Evolutionary conservation across 2,113 vertebrate genomes (phyloP).

Genomic region (Brachypodius melanocephalos): DNA sequence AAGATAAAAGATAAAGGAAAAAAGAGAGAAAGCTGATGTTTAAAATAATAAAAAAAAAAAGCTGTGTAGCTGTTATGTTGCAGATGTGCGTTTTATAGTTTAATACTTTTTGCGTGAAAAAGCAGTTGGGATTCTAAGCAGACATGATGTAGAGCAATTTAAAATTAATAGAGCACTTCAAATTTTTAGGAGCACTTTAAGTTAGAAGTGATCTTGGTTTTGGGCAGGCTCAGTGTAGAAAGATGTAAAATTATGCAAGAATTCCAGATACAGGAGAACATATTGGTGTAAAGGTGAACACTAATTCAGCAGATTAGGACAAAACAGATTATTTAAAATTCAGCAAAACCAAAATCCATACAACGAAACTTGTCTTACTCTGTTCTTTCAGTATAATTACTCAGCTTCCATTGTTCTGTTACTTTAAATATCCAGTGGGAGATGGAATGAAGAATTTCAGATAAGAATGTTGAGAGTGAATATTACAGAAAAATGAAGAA

Average conservation of each 20-base stretch:
- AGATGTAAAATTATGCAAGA: slow-evolving; percentile 16
- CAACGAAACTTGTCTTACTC: neutral
- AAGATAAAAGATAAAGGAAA: neutral
- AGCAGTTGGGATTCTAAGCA: slow-evolving; percentile 47
- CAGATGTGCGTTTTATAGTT: slow-evolving; percentile 40
- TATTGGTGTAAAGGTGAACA: neutral
- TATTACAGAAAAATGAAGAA: neutral
- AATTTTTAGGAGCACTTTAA: slow-evolving; percentile 54
- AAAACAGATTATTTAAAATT: neutral
- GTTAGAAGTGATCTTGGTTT: slow-evolving; percentile 34
- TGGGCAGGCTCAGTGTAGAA: neutral
- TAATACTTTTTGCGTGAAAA: neutral
- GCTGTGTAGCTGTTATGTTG: neutral
- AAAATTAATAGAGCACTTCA: slow-evolving; percentile 60
- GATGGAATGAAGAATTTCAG: neutral
- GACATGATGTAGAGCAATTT: slow-evolving; percentile 50
- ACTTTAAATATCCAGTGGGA: rapidly evolving
- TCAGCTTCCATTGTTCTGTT: neutral
- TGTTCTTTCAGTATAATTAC: neutral
- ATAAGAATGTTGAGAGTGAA: neutral
- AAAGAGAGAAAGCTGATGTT: neutral
- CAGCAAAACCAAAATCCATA: neutral
- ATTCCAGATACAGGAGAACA: neutral
- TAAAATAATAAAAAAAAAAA: neutral
- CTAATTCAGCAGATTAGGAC: neutral